Conservation (phyloP, 1,140 invertebrate genomes). For the Dinoponera quadriceps region DNA sequence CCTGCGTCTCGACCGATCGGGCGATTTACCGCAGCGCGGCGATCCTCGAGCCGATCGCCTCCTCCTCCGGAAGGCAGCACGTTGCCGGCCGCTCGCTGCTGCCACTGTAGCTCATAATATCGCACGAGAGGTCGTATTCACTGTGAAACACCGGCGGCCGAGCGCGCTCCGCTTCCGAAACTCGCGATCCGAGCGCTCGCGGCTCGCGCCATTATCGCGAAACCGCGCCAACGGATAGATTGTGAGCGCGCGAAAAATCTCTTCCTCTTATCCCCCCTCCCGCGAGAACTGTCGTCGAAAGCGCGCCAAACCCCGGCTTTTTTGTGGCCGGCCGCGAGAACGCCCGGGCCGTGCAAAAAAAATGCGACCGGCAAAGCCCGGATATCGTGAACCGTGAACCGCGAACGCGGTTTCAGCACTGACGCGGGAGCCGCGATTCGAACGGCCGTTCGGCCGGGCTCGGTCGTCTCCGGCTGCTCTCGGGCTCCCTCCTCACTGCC, state of each 20-base stretch:
- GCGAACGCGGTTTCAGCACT: slow-evolving; percentile 86
- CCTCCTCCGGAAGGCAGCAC: neutral
- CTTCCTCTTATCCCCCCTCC: neutral
- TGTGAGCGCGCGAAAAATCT: slow-evolving; percentile 15
- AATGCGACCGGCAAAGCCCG: slow-evolving; percentile 74
- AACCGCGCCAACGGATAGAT: slow-evolving; percentile 5
- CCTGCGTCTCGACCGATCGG: neutral
- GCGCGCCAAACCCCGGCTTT: neutral
- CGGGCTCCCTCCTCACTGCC: slow-evolving; percentile 75
- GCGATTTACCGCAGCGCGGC: neutral
- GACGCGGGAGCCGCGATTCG: slow-evolving; percentile 85
- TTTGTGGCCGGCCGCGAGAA: neutral
- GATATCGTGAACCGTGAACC: slow-evolving; percentile 85
- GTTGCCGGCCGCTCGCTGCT: neutral
- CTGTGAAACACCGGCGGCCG: neutral
- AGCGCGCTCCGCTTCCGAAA: slow-evolving; percentile 18
- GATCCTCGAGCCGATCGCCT: slow-evolving; percentile 3
- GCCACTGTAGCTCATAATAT: neutral
- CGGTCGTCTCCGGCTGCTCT: slow-evolving; percentile 75
- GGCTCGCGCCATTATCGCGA: slow-evolving; percentile 30
- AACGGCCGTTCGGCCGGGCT: slow-evolving; percentile 82
- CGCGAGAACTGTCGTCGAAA: slow-evolving; percentile 28
- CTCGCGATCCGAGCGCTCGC: slow-evolving; percentile 8
- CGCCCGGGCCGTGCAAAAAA: slow-evolving; percentile 52
- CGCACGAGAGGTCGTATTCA: slow-evolving; percentile 18